Conservation (phyloP, 2,113 vertebrate species). For the Sylvietta virens region DNA sequence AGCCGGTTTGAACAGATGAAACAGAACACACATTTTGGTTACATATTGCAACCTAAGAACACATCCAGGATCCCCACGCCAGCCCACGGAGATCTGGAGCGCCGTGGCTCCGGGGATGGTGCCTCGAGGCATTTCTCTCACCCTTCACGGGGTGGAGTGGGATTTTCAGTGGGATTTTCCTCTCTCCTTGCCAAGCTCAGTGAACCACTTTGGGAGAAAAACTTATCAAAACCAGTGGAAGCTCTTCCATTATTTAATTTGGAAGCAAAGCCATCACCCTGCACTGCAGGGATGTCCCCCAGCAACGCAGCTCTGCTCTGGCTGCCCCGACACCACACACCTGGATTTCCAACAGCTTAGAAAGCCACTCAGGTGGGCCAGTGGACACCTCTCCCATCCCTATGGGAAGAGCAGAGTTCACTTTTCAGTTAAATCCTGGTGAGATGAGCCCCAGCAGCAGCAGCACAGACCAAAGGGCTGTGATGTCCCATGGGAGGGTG, state of each 20-base stretch:
- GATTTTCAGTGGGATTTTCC: not conserved
- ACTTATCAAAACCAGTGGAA: not conserved
- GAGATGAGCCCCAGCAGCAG: not conserved
- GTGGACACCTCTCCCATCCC: not conserved
- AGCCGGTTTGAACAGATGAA: too few species aligned
- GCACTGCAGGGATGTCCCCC: not conserved
- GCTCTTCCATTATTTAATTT: not conserved
- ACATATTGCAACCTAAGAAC: too few species aligned
- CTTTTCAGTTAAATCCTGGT: not conserved
- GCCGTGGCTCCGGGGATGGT: fast-evolving
- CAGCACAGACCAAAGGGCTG: not conserved
- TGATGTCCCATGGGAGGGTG: not conserved
- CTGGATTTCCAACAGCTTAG: not conserved
- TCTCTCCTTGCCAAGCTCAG: fast-evolving
- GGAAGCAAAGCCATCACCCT: not conserved
- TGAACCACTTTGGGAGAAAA: not conserved
- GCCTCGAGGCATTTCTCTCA: fast-evolving
- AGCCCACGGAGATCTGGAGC: fast-evolving
- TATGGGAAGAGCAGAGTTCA: not conserved
- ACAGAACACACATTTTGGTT: too few species aligned
- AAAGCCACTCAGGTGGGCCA: not conserved
- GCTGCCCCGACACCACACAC: not conserved
- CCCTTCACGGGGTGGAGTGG: fast-evolving
- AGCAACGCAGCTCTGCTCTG: not conserved
- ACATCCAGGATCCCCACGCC: fast-evolving